Conservation (phyloP, 2,888 invertebrate genomes). For the Metallyticus violacea region DNA sequence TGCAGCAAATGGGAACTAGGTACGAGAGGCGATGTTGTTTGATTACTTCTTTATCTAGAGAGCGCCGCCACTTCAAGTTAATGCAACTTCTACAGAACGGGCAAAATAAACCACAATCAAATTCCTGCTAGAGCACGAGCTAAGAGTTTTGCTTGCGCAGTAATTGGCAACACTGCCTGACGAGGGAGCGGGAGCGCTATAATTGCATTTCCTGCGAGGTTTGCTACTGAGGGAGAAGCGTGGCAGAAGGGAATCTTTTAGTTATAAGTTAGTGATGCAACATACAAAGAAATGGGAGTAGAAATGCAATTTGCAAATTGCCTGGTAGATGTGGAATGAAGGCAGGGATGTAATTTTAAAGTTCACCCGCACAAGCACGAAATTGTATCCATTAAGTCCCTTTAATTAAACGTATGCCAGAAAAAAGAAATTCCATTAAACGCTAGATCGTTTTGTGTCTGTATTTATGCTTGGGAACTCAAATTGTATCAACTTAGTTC, state of each 20-base stretch:
- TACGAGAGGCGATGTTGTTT: neutral
- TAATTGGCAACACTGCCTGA: neutral
- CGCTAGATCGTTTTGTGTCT: neutral
- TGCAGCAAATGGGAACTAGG: too few relatives aligned
- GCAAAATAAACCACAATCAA: neutral
- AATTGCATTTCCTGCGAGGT: neutral
- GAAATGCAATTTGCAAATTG: neutral
- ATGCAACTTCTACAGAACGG: neutral
- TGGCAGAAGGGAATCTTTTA: neutral
- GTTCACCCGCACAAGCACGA: neutral
- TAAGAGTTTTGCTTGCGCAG: neutral
- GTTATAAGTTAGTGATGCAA: neutral
- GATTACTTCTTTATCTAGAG: neutral
- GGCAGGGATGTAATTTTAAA: neutral
- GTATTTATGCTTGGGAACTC: too few relatives aligned
- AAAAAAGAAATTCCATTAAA: too few relatives aligned
- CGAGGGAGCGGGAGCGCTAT: neutral
- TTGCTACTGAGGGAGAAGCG: neutral
- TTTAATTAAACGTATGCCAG: neutral
- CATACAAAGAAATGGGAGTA: neutral
- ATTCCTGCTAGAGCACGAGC: neutral
- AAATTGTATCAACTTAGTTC: too few relatives aligned
- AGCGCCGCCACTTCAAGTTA: neutral
- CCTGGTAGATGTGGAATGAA: neutral
- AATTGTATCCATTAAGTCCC: neutral